These are phyloP conservation scores for Peribatodes rhomboidaria DNA, from an alignment of 2,888 invertebrate genomes.

Conservation along the genomic window DNA sequence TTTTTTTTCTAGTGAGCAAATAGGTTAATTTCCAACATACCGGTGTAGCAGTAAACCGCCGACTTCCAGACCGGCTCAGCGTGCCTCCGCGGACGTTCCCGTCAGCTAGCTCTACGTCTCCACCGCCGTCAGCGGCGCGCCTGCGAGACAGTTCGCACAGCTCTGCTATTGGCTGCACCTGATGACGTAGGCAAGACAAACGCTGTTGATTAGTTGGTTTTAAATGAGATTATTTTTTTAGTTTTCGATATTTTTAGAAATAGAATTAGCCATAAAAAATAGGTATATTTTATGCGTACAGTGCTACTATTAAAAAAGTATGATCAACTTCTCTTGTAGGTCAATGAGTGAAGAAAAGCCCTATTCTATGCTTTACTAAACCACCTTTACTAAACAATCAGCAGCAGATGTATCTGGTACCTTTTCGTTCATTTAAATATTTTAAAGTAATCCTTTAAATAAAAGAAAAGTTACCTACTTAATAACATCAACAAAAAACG, in stretches of 20 bases:
- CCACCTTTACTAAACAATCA: too few species aligned
- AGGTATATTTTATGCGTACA: too few species aligned
- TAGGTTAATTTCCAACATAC: slow-evolving; percentile 63
- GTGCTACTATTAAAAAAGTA: too few species aligned
- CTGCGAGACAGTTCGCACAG: slow-evolving; percentile 95
- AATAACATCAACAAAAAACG: background rate
- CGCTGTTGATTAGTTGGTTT: slow-evolving; percentile 6
- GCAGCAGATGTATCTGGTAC: too few species aligned
- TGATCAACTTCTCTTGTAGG: too few species aligned
- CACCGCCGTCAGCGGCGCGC: slow-evolving; percentile 88
- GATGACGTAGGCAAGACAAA: slow-evolving; percentile 42
- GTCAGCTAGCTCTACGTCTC: slow-evolving; percentile 89
- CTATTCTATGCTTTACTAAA: too few species aligned
- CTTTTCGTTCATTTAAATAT: too few species aligned
- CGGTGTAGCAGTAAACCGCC: slow-evolving; percentile 90
- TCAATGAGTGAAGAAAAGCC: too few species aligned
- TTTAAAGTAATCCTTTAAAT: background rate
- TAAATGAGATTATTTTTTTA: background rate
- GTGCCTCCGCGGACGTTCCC: slow-evolving; percentile 90
- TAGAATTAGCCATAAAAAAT: too few species aligned
- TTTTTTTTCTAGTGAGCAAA: background rate
- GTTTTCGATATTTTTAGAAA: too few species aligned
- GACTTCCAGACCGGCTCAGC: slow-evolving; percentile 93
- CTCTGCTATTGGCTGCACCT: slow-evolving; percentile 98
- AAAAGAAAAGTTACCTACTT: background rate